Evolutionary conservation across 2,113 vertebrate species (phyloP), one percentile per base, ranked within the genome.

Genomic region (Ammodytes marinus): DNA sequence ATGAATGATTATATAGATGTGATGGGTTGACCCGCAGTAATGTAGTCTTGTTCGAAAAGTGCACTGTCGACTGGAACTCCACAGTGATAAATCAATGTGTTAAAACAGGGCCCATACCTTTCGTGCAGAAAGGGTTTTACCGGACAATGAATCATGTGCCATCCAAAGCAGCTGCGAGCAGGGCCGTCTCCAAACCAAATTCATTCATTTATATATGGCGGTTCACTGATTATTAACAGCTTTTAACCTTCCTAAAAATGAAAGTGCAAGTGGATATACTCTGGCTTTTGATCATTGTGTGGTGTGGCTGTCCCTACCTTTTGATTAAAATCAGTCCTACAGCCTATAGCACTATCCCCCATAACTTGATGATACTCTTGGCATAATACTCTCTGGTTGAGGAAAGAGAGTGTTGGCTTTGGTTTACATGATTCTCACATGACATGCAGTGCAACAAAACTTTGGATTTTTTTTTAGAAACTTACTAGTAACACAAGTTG

Each of bases 1-100:
- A 84, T 92, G 92, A 93, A 78, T 88, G 91, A 93, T 95, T 86
- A 88, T 81, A 69, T 69, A 50, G 85, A 89, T 57, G 83, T 81
- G 86, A 91, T 85, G 81, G 85, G 82, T 86, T 92, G 92, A 94
- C 90, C 91, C 71, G 17, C 58, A 0, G 74, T 92, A 90, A 92
- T 83, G 89, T 76, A 83, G 79, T 59, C 69, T 81, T 81, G 69
- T 78, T 77, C 88, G 86, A 91, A 90, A 93, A 88, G 84, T 74
- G 84, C 91, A 87, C 81, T 43, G 57, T 91, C 69, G 69, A 86
- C 82, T 81, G 74, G 46, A 87, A 84, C 71, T 45, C 58, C 64
- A 27, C 77, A 27, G 73, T 74, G 65, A 91, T 92, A 80, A 91
- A 94, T 94, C 89, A 82, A 87, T 77, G 79, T 12, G 72, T 88